Conservation (phyloP, 1,140 invertebrate species). For the Sitodiplosis mosellana region DNA sequence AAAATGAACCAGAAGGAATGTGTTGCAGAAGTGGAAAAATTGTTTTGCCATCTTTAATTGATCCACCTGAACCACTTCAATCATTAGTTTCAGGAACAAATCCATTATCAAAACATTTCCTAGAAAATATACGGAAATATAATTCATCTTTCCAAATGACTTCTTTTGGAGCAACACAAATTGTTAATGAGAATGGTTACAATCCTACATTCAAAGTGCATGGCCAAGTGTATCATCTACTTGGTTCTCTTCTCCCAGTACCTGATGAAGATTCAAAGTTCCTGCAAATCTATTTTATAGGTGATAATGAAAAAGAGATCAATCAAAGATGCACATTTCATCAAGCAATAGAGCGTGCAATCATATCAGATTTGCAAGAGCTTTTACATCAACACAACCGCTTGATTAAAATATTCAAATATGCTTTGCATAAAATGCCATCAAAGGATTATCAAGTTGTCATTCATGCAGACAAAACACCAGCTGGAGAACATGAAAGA, state of each 20-base stretch:
- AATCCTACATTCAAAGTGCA: slow-evolving; percentile 29
- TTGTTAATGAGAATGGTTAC: slow-evolving; percentile 13
- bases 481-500: slow-evolving; percentile 22
- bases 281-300: slow-evolving; percentile 27
- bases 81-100: slow-evolving; percentile 5
- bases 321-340: slow-evolving; percentile 10
- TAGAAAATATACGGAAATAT: slow-evolving; percentile 17
- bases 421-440: slow-evolving; percentile 17
- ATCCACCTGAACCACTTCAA: slow-evolving; percentile 2
- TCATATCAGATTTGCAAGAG: slow-evolving; percentile 16
- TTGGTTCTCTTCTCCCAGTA: slow-evolving; percentile 20
- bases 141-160: slow-evolving; percentile 12
- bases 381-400: slow-evolving; percentile 21
- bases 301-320: slow-evolving; percentile 14
- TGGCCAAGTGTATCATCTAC: slow-evolving; percentile 28
- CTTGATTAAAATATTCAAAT: slow-evolving; percentile 20
- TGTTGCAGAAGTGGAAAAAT: slow-evolving; percentile 6
- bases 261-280: slow-evolving; percentile 17
- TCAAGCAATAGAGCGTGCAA: slow-evolving; percentile 13
- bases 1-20: slow-evolving; percentile 6
- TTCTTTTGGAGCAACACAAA: slow-evolving; percentile 9
- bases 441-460: slow-evolving; percentile 18
- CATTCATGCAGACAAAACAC: slow-evolving; percentile 22
- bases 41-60: slow-evolving; percentile 2
- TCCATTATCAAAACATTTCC: slow-evolving; percentile 21